These are phyloP conservation scores for Sturnus vulgaris DNA, from an alignment of 2,113 vertebrate genomes.

Conservation along the genomic window DNA sequence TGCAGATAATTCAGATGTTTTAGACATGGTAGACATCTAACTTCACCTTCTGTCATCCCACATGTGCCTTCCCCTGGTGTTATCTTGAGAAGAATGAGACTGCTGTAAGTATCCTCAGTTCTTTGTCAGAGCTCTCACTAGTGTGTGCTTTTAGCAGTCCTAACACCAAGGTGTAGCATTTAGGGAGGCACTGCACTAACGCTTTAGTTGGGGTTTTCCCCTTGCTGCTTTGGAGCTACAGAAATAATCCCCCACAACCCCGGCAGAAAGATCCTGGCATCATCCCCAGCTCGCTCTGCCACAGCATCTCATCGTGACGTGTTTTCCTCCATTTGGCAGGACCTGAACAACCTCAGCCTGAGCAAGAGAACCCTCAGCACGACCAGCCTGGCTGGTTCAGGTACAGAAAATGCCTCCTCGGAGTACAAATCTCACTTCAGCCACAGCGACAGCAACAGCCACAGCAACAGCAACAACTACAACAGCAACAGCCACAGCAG, in stretches of 20 bases:
- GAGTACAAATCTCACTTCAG: slow-evolving; percentile 8
- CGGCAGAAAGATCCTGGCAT: background rate
- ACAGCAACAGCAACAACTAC: background rate
- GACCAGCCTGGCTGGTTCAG: background rate
- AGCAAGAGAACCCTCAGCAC: slow-evolving; percentile 20
- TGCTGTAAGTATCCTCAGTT: background rate
- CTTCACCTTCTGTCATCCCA: background rate
- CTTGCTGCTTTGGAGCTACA: background rate
- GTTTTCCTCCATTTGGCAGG: slow-evolving; percentile 60
- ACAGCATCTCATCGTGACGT: background rate
- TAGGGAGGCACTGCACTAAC: background rate
- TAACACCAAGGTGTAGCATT: background rate
- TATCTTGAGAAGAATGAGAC: background rate
- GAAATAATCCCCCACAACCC: background rate
- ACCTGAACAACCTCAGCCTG: slow-evolving; percentile 73
- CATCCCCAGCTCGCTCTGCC: background rate
- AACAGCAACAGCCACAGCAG: background rate
- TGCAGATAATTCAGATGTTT: background rate
- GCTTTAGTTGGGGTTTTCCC: background rate
- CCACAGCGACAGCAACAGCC: background rate
- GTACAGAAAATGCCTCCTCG: background rate
- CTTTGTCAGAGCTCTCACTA: background rate
- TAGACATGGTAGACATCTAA: background rate
- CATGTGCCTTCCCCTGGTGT: background rate
- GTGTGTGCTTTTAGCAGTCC: background rate